Evolutionary conservation across 2,797 vertebrate species (phyloP).

Genomic region (Prionace glauca): DNA sequence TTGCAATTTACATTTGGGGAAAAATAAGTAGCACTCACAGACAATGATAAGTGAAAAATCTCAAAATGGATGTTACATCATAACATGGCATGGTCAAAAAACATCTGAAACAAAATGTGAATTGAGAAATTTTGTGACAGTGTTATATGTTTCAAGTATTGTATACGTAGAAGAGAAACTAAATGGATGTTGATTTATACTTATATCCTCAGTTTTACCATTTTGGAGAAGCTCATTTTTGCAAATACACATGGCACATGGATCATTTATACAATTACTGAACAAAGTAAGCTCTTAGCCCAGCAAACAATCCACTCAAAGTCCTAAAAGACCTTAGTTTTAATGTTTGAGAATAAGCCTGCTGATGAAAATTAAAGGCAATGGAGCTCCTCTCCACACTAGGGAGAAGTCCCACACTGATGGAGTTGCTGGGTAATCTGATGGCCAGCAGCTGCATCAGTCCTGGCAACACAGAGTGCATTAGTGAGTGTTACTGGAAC

Average conservation of each 20-base stretch:
- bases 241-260: neutral
- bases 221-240: neutral
- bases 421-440: too few species aligned
- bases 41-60: neutral
- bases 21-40: neutral
- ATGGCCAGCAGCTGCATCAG: too few species aligned
- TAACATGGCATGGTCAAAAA: neutral
- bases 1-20: neutral
- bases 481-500: too few species aligned
- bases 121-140: neutral
- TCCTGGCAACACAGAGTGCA: too few species aligned
- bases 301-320: neutral
- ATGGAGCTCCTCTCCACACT: neutral
- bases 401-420: too few species aligned
- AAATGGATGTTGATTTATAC: neutral
- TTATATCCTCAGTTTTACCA: neutral
- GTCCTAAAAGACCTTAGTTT: neutral
- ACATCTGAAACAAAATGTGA: neutral
- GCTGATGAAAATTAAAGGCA: neutral
- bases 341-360: neutral
- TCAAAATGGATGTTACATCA: neutral
- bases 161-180: neutral
- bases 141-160: neutral
- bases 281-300: neutral
- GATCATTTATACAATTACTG: neutral